Evolutionary conservation across 2,888 invertebrate species (phyloP), one percentile per base, ranked within the genome.

Genomic region (Acronicta alni): DNA sequence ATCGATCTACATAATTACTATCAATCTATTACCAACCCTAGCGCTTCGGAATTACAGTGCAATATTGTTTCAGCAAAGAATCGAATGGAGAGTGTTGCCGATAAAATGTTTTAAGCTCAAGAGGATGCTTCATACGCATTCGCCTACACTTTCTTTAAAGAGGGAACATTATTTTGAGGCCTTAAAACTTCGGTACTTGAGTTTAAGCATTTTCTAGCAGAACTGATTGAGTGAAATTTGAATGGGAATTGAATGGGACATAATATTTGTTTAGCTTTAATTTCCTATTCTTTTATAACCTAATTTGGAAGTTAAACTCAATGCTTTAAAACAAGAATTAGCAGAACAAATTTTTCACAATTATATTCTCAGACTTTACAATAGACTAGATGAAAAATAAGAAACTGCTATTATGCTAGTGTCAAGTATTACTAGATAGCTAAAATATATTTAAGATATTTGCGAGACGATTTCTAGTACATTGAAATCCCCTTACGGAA

Each of bases 31-130:
- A 64, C 52, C 47, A 56, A 70, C 74, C 65, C 52, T 84, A 74
- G 1, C 1, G 0, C 3, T 0, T 8, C 15, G 14, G 5, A 0
- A 1, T 32, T 71, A 64, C 46, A 57, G 69, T 72, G 43, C 32
- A 67, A 55, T 63, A 58, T 69, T 20, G 8, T 18, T 51, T 12
- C 14, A 46, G 23, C 51, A 57, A 43, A 18, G 30, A 54, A 5
- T 43, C 39, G 14, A 39, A 52, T 44, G 51, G 58, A 17, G 63
- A 79, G 69, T 76, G 75, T 81, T 77, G 58, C 67, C 84, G 82
- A 83, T 84, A 81, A 86, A 86, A 84, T 80, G 79, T 87, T 85
- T 86, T 79, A 80, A 77, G 73, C 76, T 77, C 68, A 65, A 85
- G 82, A 76, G 80, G 57, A 62, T 56, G 65, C 80, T 84, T 81